Percentiles rank a stretch among this genome's conserved stretches.
phyloP scores from a whole-genome alignment of 2,113 vertebrate genomes.

The Daubentonia madagascariensis region DNA sequence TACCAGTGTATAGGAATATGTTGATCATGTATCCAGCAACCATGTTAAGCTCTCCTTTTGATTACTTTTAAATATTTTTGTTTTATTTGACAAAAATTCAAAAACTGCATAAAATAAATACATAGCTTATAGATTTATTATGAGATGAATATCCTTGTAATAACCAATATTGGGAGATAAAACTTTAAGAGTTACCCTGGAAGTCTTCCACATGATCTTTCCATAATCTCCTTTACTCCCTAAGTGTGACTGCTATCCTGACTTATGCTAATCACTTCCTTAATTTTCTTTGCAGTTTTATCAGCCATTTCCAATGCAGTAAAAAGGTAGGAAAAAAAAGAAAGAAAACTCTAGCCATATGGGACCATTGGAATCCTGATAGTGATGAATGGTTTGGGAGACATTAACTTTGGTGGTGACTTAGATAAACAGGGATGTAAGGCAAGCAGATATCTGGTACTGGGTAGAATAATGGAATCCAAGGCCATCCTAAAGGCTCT shows the following conservation, averaged over 20 bases:
- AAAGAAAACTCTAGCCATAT: background rate
- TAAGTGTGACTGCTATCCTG: background rate
- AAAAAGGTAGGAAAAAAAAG: background rate
- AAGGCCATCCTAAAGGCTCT: too few species aligned
- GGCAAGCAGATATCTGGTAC: too few species aligned
- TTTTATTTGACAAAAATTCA: background rate
- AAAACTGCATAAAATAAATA: background rate
- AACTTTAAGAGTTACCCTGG: background rate
- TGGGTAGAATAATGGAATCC: too few species aligned
- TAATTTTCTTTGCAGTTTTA: background rate
- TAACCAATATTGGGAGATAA: background rate
- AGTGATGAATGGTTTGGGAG: too few species aligned
- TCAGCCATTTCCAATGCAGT: background rate
- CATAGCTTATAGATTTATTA: background rate
- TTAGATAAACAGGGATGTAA: too few species aligned
- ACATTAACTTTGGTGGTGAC: too few species aligned
- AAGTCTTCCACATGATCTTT: background rate
- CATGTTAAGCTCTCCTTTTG: background rate
- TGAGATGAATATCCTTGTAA: background rate
- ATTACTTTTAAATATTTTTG: background rate
- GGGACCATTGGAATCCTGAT: too few species aligned
- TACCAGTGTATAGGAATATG: background rate
- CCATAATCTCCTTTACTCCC: background rate
- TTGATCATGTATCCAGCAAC: background rate
- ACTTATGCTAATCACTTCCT: background rate